Conservation (phyloP, 2,888 invertebrate genomes). For the Ormyrus labotus region DNA sequence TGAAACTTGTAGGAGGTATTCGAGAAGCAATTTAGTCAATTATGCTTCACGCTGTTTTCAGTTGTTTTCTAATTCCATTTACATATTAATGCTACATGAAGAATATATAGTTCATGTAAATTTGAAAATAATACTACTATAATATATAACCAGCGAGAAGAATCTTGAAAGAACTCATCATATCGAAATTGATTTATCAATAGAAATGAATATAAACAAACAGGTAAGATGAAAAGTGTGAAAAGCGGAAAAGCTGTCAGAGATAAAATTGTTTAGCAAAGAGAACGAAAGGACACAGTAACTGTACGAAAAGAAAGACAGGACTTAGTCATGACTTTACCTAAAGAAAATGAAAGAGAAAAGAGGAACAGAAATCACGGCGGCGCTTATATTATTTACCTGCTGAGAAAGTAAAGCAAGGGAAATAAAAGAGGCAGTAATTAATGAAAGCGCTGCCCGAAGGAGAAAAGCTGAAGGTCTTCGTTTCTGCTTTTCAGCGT, state of each 20-base stretch:
- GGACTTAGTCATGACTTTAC: constrained; percentile 60
- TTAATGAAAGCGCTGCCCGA: constrained; percentile 58
- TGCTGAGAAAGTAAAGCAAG: constrained; percentile 55
- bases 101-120: no score
- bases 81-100: no score
- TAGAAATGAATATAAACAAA: not conserved
- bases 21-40: no score
- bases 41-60: no score
- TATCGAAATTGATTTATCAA: no score
- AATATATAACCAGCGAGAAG: no score
- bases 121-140: no score
- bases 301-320: constrained; percentile 41
- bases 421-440: constrained; percentile 62
- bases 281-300: constrained; percentile 52
- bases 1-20: not conserved
- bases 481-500: constrained; percentile 31
- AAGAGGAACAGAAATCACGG: not conserved
- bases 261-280: constrained; percentile 48
- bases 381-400: constrained; percentile 62
- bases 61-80: no score
- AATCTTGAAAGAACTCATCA: no score
- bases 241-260: constrained; percentile 39
- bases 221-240: constrained; percentile 23
- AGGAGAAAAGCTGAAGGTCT: constrained; percentile 14
- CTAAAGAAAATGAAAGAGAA: constrained; percentile 13